A percentile compares a stretch with the other conserved stretches of the same genome.
These are phyloP conservation scores for Dissostichus mawsoni DNA, from an alignment of 2,113 vertebrate genomes.

Conservation along the genomic window DNA sequence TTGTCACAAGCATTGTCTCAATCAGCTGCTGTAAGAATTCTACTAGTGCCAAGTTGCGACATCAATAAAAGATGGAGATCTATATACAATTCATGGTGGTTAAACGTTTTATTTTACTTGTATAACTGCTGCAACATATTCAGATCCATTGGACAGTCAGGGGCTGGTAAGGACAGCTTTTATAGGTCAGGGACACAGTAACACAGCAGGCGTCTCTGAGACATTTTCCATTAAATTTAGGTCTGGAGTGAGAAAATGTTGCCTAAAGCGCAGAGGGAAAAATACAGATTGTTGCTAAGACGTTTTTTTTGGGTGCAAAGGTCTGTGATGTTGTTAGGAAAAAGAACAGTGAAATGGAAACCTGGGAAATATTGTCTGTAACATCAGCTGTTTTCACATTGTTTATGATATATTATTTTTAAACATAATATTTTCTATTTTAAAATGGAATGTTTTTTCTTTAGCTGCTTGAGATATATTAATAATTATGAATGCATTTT, in stretches of 20 bases:
- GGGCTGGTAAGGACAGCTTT: not conserved
- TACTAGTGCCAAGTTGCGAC: constrained; percentile 1
- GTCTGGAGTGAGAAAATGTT: constrained; percentile 22
- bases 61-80: not conserved
- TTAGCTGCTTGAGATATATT: not conserved
- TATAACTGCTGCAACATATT: constrained; percentile 3
- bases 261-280: constrained; percentile 3
- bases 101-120: constrained; percentile 7
- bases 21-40: not conserved
- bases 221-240: constrained; percentile 36
- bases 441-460: not conserved
- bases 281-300: not conserved
- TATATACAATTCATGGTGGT: not conserved
- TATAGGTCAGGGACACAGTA: constrained; percentile 20
- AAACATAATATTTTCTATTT: not conserved
- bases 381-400: not conserved
- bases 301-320: not conserved
- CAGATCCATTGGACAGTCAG: not conserved
- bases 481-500: not conserved
- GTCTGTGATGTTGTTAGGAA: not conserved
- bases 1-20: not conserved
- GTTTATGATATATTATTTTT: not conserved
- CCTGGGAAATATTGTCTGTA: not conserved
- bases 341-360: constrained; percentile 12
- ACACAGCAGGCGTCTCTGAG: constrained; percentile 38